Base-by-base conservation (phyloP, 2,113 vertebrate genomes). In the Glaucomys volans region DNA sequence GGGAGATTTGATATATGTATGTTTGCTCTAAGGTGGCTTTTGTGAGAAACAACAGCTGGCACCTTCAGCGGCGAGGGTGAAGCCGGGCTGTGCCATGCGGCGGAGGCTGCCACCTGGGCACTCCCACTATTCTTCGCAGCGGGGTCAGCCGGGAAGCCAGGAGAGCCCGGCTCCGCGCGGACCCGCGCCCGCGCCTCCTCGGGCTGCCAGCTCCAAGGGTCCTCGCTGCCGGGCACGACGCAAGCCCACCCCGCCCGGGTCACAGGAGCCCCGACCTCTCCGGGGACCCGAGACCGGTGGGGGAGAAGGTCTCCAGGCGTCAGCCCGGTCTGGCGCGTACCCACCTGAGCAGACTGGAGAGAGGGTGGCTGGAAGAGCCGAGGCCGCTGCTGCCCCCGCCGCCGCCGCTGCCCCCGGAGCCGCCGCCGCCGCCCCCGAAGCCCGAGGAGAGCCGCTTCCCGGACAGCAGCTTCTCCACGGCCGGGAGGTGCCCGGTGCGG, bases 281-380 rank as follows among this genome's bases (percentile, higher is more conserved):
- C 4, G 40, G 87, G 54, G 90, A 91, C 57, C 79, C 67, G 57
- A 35, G 69, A 37, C 74, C 8, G 2, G 67, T 3, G 13, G 11
- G n/a, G n/a, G 52, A 28, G 11, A 22, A 72, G 72, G 35, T n/a
- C 85, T 59, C 87, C 35, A 28, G 71, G 44, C 77, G 75, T 75
- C 62, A n/a, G 77, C 75, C 92, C 35, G 8, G 71, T 47, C 59
- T n/a, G 28, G 40, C 74, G 94, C 87, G 67, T 66, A 94, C 98
- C 91, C 98, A 99, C 99, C 99, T 99, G 98, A 99, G 99, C 32
- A 99, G 98, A 87, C 99, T 99, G 98, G 99, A 99, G 94, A 99
- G 99, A 24, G 99, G 97, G 94, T 99, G 99, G 91, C 99, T 99
- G 83, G 98, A 98, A 40, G 97, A 97, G 44, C 97, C 96, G 3